Base-by-base conservation (phyloP, 2,113 vertebrate species). In the Nanorana parkeri region DNA sequence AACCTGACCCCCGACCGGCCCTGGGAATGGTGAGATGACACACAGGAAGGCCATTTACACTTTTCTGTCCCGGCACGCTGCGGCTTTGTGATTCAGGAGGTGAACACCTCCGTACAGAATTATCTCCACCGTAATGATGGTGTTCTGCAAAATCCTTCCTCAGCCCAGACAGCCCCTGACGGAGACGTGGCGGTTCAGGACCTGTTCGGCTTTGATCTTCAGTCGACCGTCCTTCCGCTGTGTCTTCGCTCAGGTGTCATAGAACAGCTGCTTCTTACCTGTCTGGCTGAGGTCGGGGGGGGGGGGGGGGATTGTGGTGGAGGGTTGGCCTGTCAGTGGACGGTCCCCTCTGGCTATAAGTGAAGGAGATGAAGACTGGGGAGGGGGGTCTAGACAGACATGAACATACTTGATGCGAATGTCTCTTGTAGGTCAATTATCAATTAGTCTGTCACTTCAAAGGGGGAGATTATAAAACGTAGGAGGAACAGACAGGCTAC, bases 191-290 rank as follows among this genome's bases (percentile, higher is more conserved):
- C 23, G n/a, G 26, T 17, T 56, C 2, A 4, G 65, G 24, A 19
- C 5, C 41, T 24, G 52, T n/a, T 28, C 19, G 0, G 54, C 66
- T 80, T 80, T 80, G 66, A 80, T 80, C 77, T 32, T 60, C 20
- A 58, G 11, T 58, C 23, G 17, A 67, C 77, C n/a, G 63, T 23
- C 28, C 26, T 23, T 17, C 51, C 23, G 10, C 47, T 26, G 47
- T 68, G 21, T 26, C 67, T 19, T 19, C 0, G 58, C 58, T 47
- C 41, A 47, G 10, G n/a, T 51, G 66, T 21, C 41, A 58, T 58
- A 23, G 5, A 36, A 36, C 11, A 60, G 72, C 28, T 20, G 28
- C 7, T 19, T 17, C 41, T 47, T 47, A 71, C 68, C 68, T 54
- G 68, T 28, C 41, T 47, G 41, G 41, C 1, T 11, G 41, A 24